Base-by-base conservation (phyloP, 2,888 invertebrate genomes). In the Priocnemis perturbator region DNA sequence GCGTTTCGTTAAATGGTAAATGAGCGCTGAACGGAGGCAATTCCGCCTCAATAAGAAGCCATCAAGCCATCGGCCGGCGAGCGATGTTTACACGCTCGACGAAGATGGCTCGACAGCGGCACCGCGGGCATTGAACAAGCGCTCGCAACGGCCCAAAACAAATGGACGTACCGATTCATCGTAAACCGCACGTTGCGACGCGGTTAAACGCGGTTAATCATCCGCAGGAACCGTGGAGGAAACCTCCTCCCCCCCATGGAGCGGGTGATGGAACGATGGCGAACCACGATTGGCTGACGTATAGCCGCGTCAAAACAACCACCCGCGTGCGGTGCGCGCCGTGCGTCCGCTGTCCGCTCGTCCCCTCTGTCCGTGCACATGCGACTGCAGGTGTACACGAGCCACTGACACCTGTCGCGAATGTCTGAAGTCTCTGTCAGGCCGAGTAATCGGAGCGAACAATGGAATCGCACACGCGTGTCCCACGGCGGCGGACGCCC, bases 221-320 rank as follows among this genome's bases (percentile, higher is more conserved):
- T 67, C 72, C 67, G 57, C 63, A 57, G 63, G 60, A 50, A 47
- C 60, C 19, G 55, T 21, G 67, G 65, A 69, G 69, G 64, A 61
- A 30, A 57, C 53, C 67, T 67, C 48, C 75, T 73, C 52, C 57
- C 48, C 75, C 75, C 52, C 57, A 52, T 20, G 53, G 66, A 47
- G 66, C 48, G 57, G 63, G 62, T 75, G 73, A 76, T 73, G 69
- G 77, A 73, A 68, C 69, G 74, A 77, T 61, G 80, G 76, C 68
- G 69, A 71, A 67, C 75, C 78, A 70, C 77, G 80, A 81, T 78
- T 73, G 68, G 69, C 76, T 81, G 81, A 81, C 78, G 74, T 75
- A 81, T 78, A 73, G 77, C 74, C 77, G 68, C 70, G 78, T 78
- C 81, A 76, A 81, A 81, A 81, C 76, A 72, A 69, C 73, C 69